Evolutionary conservation across 2,888 invertebrate species (phyloP).

Genomic region (Abrostola tripartita): DNA sequence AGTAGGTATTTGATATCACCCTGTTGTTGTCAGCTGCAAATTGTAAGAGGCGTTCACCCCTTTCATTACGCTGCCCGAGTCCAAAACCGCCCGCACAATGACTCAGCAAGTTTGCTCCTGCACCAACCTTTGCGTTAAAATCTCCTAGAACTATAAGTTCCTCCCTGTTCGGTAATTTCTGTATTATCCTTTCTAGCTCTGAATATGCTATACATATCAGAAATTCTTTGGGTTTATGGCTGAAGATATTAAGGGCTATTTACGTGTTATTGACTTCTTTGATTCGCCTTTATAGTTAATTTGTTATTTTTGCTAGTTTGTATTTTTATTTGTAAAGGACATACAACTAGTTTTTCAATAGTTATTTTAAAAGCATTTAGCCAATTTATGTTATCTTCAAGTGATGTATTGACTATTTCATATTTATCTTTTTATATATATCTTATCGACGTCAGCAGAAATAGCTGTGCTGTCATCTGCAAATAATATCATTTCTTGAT

Average conservation of each 20-base stretch:
- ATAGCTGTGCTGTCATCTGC: not conserved
- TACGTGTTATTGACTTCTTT: too few species aligned
- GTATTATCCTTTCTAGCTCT: not conserved
- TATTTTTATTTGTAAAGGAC: too few species aligned
- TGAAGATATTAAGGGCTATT: too few species aligned
- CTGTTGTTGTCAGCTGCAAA: conserved; percentile 14
- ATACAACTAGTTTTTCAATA: too few species aligned
- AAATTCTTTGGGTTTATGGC: too few species aligned
- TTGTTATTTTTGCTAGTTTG: too few species aligned
- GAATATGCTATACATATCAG: too few species aligned
- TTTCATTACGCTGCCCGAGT: conserved; percentile 10
- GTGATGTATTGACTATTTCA: too few species aligned
- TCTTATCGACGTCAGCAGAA: not conserved
- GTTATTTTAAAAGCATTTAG: too few species aligned
- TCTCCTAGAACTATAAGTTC: not conserved
- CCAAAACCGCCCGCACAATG: not conserved
- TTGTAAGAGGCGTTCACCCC: conserved; percentile 11
- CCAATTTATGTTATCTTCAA: too few species aligned
- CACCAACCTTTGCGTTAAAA: not conserved
- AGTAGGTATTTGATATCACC: conserved; percentile 23
- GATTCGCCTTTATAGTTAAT: too few species aligned
- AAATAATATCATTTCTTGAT: not conserved
- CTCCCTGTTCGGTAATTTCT: not conserved
- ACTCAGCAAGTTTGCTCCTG: not conserved
- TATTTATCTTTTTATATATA: not conserved